Conservation (phyloP, 1,140 invertebrate species). For the Tetranychus urticae region DNA sequence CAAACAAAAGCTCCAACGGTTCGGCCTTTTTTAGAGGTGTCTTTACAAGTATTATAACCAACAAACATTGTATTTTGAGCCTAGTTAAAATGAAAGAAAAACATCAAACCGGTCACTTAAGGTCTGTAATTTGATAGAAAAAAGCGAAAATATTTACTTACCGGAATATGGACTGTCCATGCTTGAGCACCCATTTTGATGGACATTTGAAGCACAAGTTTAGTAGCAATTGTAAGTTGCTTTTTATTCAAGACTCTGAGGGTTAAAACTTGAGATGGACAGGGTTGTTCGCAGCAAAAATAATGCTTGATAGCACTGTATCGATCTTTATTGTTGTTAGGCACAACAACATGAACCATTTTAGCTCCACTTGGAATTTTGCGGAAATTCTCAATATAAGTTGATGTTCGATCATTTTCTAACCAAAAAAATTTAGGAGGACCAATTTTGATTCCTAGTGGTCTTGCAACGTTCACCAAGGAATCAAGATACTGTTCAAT, state of each 20-base stretch:
- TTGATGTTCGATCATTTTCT: not conserved
- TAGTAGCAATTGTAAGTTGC: no score
- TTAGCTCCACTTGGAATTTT: not conserved
- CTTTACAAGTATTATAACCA: no score
- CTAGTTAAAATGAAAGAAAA: no score
- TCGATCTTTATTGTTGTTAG: conserved; percentile 36
- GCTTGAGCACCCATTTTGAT: no score
- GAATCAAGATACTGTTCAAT: conserved; percentile 16
- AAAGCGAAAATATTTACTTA: no score
- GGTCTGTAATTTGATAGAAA: no score
- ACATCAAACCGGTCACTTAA: not conserved
- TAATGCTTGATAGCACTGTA: conserved; percentile 53
- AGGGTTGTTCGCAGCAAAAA: conserved; percentile 34
- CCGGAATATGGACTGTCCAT: no score
- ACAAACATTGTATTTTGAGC: no score
- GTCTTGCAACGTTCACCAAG: conserved; percentile 16
- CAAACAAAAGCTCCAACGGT: no score
- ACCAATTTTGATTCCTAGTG: conserved; percentile 18
- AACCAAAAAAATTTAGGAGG: conserved; percentile 11
- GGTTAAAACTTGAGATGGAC: conserved; percentile 42
- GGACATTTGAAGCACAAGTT: no score
- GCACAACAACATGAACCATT: conserved; percentile 35
- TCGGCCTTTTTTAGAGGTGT: no score
- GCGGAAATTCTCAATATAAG: not conserved
- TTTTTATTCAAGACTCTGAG: conserved; percentile 21